Evolutionary conservation across 2,888 invertebrate species (phyloP).

Genomic region (Lycocerus yunnanus): DNA sequence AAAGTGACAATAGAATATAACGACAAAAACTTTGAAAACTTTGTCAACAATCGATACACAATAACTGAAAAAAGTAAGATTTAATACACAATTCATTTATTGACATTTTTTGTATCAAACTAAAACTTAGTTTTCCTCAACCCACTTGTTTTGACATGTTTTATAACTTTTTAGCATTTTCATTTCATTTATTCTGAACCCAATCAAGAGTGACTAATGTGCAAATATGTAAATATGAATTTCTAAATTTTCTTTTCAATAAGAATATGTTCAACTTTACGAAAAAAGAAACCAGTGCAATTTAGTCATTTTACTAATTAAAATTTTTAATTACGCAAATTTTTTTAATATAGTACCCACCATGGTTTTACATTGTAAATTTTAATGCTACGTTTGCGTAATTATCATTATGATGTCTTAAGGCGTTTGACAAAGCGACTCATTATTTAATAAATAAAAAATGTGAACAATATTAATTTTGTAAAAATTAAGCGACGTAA

Average conservation of each 20-base stretch:
- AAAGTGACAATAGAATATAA: background rate
- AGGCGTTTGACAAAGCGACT: background rate
- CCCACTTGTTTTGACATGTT: background rate
- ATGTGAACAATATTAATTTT: background rate
- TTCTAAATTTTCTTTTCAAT: no score
- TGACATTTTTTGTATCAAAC: background rate
- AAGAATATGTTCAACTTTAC: no score
- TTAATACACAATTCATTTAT: background rate
- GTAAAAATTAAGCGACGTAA: background rate
- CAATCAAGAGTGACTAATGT: background rate
- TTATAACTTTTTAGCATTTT: background rate
- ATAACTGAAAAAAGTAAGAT: background rate
- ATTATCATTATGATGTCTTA: background rate
- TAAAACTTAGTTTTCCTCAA: background rate
- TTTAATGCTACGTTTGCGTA: background rate
- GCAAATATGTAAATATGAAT: background rate
- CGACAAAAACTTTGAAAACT: background rate
- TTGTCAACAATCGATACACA: background rate
- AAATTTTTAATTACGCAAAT: background rate
- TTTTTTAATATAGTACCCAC: background rate
- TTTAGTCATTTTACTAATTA: background rate
- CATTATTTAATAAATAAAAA: background rate
- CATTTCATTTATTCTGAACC: background rate
- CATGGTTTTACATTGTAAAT: background rate
- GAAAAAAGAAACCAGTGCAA: background rate